phyloP scores from a whole-genome alignment of 1,140 invertebrate species.

The Limonius californicus region DNA sequence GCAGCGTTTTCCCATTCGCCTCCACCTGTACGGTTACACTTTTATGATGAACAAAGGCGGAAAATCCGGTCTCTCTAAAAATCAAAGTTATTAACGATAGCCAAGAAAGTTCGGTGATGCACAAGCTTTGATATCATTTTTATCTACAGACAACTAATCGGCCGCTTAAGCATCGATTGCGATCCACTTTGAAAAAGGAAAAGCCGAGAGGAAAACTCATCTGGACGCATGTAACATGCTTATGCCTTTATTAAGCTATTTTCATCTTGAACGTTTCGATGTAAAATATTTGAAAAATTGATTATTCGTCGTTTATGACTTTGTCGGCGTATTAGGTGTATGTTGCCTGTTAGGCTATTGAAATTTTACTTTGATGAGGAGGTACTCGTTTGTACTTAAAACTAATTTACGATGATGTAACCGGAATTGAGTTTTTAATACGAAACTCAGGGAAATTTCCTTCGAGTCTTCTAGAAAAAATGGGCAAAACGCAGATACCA shows the following conservation, averaged over 20 bases:
- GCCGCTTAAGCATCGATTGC: background rate
- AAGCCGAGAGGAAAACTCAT: background rate
- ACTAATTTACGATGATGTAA: no score
- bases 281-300: constrained; percentile 40
- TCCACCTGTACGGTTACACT: background rate
- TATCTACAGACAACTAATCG: background rate
- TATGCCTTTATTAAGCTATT: constrained; percentile 39
- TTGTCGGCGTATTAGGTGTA: constrained; percentile 35
- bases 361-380: background rate
- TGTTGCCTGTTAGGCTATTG: background rate
- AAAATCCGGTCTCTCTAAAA: background rate
- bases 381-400: no score
- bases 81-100: constrained; percentile 10
- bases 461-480: no score
- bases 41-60: background rate
- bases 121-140: constrained; percentile 11
- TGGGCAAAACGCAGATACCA: no score
- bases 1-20: background rate
- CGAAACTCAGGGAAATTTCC: no score
- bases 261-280: constrained; percentile 33
- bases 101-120: constrained; percentile 3
- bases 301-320: constrained; percentile 38
- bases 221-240: constrained; percentile 29
- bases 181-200: background rate
- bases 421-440: no score